phyloP scores from a whole-genome alignment of 1,140 invertebrate species.

The Diplogasteroides magnus region DNA sequence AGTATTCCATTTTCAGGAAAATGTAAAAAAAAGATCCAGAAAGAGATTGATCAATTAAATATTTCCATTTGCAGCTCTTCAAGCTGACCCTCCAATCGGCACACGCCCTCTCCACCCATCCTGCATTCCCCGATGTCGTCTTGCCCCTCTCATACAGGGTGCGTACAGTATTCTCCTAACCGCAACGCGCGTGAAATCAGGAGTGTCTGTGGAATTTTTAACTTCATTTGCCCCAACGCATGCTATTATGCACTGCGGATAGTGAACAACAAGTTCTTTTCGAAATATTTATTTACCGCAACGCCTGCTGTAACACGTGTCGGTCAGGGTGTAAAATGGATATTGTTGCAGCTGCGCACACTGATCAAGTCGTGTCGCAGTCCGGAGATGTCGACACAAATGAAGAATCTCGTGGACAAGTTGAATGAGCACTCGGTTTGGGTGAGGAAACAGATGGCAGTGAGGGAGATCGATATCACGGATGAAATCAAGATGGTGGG shows the following conservation, averaged over 20 bases:
- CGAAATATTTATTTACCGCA: background rate
- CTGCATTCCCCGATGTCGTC: slow-evolving; percentile 21
- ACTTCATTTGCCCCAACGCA: background rate
- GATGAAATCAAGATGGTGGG: slow-evolving; percentile 27
- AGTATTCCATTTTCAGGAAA: background rate
- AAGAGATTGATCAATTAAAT: slow-evolving; percentile 11
- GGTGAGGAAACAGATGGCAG: slow-evolving; percentile 3
- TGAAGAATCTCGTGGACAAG: slow-evolving; percentile 15
- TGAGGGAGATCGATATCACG: slow-evolving; percentile 5
- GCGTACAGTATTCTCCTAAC: background rate
- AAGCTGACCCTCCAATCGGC: slow-evolving; percentile 14
- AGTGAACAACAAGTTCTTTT: background rate
- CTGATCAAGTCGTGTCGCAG: slow-evolving; percentile 9
- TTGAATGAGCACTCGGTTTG: slow-evolving; percentile 22
- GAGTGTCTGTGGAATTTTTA: background rate
- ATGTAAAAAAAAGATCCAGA: background rate
- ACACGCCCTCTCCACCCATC: slow-evolving; percentile 14
- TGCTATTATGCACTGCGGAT: background rate
- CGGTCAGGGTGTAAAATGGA: background rate
- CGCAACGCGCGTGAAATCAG: background rate
- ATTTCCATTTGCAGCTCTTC: slow-evolving; percentile 17
- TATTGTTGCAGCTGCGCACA: slow-evolving; percentile 3
- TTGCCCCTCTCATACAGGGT: slow-evolving; percentile 18
- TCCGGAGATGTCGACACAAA: slow-evolving; percentile 7
- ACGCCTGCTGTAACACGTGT: background rate